Conservation (phyloP, 2,113 vertebrate species). For the Astatotilapia flaviijosephi region DNA sequence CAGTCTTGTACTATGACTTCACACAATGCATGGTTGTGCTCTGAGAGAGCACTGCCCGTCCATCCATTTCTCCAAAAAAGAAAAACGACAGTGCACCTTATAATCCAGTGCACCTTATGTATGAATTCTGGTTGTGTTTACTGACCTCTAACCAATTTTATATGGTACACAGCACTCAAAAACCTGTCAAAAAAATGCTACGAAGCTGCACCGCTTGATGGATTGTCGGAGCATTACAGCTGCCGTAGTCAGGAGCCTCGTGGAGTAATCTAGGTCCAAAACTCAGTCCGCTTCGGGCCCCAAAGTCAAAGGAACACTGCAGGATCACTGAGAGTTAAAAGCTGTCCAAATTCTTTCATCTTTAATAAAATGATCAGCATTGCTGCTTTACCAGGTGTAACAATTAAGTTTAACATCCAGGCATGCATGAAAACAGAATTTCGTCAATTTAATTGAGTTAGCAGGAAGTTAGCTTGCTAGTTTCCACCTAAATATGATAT, state of each 20-base stretch:
- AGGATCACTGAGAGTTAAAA: not conserved
- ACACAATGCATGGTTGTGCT: not conserved
- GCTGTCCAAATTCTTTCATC: not conserved
- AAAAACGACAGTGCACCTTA: not conserved
- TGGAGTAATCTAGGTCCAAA: not conserved
- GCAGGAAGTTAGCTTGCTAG: not conserved
- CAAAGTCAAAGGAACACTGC: not conserved
- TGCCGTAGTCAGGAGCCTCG: not conserved
- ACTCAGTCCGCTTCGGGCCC: not conserved
- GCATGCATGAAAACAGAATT: not conserved
- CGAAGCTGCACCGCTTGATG: not conserved
- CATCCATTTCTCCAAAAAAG: too few species aligned
- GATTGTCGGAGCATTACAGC: not conserved
- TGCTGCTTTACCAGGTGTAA: not conserved
- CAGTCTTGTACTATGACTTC: not conserved
- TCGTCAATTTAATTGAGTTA: not conserved
- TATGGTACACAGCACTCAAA: not conserved
- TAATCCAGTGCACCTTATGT: not conserved
- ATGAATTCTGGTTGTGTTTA: not conserved
- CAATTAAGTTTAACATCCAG: not conserved
- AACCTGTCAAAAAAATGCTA: not conserved
- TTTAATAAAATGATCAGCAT: not conserved
- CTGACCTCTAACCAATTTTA: not conserved
- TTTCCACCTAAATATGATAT: not conserved
- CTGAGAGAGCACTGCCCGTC: not conserved